Percentiles rank a stretch among this genome's conserved stretches.
Conservation (phyloP, 2,797 vertebrate species). For the Brachyrhaphis roseni region DNA sequence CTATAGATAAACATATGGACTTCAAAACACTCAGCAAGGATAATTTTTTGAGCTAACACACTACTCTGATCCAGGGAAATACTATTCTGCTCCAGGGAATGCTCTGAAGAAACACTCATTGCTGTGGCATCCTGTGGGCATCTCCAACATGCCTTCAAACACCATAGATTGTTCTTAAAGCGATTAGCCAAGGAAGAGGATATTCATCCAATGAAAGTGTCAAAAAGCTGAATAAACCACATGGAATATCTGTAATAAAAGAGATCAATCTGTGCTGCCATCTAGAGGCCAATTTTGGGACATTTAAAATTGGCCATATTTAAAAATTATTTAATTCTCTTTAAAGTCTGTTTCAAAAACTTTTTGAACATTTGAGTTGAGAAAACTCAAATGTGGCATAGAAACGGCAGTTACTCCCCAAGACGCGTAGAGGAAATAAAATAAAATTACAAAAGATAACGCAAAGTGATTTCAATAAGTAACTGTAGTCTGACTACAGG, state of each 20-base stretch:
- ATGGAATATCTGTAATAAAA: neutral
- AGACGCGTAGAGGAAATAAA: too few species aligned
- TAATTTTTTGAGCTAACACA: conserved; percentile 17
- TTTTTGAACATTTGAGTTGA: neutral
- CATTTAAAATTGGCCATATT: neutral
- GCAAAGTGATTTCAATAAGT: too few species aligned
- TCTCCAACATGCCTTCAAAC: conserved; percentile 17
- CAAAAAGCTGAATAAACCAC: conserved; percentile 3
- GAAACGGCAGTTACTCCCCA: too few species aligned
- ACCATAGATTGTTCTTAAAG: neutral
- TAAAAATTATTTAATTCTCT: neutral
- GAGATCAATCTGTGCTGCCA: conserved; percentile 45
- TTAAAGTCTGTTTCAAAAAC: neutral
- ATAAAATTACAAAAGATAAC: too few species aligned
- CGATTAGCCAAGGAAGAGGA: conserved; percentile 14
- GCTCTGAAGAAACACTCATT: conserved; percentile 14
- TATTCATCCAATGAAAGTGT: conserved; percentile 6
- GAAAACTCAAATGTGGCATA: too few species aligned
- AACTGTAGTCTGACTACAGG: too few species aligned
- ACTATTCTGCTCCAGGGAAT: conserved; percentile 34
- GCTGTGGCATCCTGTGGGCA: conserved; percentile 25
- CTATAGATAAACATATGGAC: conserved; percentile 62
- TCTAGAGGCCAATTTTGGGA: conserved; percentile 49
- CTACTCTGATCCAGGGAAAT: conserved; percentile 2
- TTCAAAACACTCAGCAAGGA: conserved; percentile 5